A percentile compares a stretch with the other conserved stretches of the same genome.
phyloP scores from a whole-genome alignment of 2,797 vertebrate genomes.

The Diglossa cyanea region DNA sequence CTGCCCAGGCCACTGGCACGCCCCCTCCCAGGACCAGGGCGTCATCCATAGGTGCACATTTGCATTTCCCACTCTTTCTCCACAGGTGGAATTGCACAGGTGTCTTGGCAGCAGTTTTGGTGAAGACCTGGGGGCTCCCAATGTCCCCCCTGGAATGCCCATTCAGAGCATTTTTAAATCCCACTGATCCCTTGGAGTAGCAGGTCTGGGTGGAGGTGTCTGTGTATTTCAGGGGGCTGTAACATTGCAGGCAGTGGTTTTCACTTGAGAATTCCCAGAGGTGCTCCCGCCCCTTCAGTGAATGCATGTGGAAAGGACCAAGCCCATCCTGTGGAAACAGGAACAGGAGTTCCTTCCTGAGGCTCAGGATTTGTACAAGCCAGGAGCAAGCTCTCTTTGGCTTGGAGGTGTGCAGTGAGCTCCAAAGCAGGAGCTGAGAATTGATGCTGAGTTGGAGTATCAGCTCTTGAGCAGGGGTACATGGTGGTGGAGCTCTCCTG shows the following conservation, averaged over 20 bases:
- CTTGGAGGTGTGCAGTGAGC: neutral
- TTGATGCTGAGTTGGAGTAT: neutral
- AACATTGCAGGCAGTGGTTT: neutral
- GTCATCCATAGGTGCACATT: accelerated
- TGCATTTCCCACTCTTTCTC: neutral
- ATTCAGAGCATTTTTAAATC: neutral
- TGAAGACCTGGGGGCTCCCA: neutral
- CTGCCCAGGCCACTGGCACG: neutral
- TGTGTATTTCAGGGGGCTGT: neutral
- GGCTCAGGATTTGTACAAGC: neutral
- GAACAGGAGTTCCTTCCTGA: neutral
- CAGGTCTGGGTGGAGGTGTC: no score
- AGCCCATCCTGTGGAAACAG: neutral
- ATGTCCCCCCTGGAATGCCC: neutral
- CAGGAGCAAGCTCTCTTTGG: neutral
- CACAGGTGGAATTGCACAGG: neutral
- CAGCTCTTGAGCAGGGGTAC: neutral
- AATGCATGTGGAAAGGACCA: accelerated
- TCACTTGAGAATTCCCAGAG: neutral
- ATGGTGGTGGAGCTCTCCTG: neutral
- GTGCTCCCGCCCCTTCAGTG: no score
- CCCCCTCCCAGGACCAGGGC: accelerated
- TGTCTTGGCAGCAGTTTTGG: neutral
- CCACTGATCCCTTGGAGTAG: accelerated
- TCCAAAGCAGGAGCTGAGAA: neutral